Percentiles rank a stretch among this genome's conserved stretches.
Conservation (phyloP, 2,113 vertebrate species). For the Psilopogon haemacephalus region DNA sequence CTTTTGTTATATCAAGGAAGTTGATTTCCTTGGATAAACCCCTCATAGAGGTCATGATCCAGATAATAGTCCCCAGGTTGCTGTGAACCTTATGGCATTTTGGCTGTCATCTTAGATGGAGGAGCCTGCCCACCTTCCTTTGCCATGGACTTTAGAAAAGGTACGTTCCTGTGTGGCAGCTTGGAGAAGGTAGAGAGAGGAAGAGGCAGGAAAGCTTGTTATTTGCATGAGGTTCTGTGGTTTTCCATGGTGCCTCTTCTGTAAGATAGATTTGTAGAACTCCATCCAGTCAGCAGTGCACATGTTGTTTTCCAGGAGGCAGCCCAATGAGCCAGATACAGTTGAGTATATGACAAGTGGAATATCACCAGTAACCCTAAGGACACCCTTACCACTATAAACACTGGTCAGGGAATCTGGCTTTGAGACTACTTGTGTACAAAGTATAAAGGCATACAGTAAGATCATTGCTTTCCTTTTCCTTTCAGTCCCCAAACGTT, state of each 20-base stretch:
- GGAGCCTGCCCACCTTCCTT: neutral
- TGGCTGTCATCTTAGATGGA: neutral
- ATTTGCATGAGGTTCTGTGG: neutral
- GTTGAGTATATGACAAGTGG: neutral
- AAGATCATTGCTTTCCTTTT: neutral
- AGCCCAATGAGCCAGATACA: neutral
- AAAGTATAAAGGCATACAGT: neutral
- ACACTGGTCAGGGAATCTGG: neutral
- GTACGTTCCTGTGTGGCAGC: neutral
- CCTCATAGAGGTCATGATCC: neutral
- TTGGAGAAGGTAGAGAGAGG: neutral
- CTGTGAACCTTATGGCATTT: neutral
- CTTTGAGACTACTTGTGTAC: neutral
- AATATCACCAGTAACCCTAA: neutral
- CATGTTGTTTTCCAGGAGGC: neutral
- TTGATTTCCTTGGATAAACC: neutral
- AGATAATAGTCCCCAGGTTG: neutral
- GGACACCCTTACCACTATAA: neutral
- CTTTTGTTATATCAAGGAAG: neutral
- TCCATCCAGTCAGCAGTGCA: neutral
- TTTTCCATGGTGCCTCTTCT: neutral
- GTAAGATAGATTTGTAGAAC: neutral
- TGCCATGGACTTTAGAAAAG: neutral
- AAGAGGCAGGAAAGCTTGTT: neutral
- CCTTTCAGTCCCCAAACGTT: neutral